Base-by-base conservation (phyloP, 2,113 vertebrate species). In the Catharus minimus region DNA sequence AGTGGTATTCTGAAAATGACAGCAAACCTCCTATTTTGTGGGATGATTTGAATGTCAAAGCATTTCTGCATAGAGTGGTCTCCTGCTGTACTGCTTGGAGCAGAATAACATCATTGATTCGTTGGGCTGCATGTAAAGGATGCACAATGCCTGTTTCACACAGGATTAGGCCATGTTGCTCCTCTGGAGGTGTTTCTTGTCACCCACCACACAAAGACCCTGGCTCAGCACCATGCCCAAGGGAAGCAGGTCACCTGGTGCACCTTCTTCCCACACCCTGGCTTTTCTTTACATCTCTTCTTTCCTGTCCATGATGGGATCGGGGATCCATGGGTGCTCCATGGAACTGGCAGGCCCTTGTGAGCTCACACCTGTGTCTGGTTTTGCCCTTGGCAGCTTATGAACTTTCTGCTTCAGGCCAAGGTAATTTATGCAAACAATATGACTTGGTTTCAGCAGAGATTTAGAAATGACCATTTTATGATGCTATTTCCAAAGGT, bases 401-500 rank as follows among this genome's bases (percentile, higher is more conserved):
- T 91, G 67, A 86, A 64, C 72, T 66, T 71, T 66, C 58, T 82
- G 43, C 69, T 73, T 82, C 36, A 56, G 85, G 47, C 56, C 64
- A 69, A 77, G 27, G 43, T 62, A 39, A 58, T 85, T 88, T 57
- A 36, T 39, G 30, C 43, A 74, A 92, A 75, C 36, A 68, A 46
- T 12, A 57, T 3, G 21, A 50, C 43, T 76, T 43, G 11, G 33
- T 47, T 71, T 18, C 4, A 4, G 49, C 47, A 74, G 69, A 0
- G 0, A 52, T 53, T 81, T 71, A 90, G 49, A 75, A 90, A 74
- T 6, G 60, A 60, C 22, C 22, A 2, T 61, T 15, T 88, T 55
- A 56, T 38, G 43, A n/a, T 44, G 46, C n/a, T 24, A 39, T 39
- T 82, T 76, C 38, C 43, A 33, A 77, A 88, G 36, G 56, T 55